Percentiles rank a stretch among this genome's conserved stretches.
Evolutionary conservation across 1,140 invertebrate species (phyloP).

Genomic region (Lordiphosa mommai): DNA sequence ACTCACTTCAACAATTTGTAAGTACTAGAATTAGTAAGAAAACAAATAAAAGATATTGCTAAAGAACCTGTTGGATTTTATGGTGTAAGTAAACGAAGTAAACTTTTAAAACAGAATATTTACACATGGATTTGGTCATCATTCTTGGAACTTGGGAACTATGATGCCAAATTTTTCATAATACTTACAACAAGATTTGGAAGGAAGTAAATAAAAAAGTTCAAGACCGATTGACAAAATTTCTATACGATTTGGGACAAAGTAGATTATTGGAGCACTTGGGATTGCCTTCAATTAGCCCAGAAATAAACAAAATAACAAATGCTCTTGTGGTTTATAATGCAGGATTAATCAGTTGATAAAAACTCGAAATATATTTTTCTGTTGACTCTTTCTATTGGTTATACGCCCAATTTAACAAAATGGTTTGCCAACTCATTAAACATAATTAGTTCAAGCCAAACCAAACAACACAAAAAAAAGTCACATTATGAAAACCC

Average conservation of each 20-base stretch:
- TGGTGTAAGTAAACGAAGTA: not conserved
- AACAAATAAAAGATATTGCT: not conserved
- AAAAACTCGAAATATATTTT: too few species aligned
- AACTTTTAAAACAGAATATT: conserved; percentile 15
- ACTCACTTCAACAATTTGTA: conserved; percentile 3
- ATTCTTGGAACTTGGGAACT: too few species aligned
- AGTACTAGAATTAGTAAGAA: conserved; percentile 10
- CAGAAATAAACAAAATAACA: too few species aligned
- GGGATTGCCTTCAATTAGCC: too few species aligned
- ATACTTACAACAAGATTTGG: too few species aligned
- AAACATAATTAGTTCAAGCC: conserved; percentile 35
- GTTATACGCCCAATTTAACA: not conserved
- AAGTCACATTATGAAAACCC: conserved; percentile 28
- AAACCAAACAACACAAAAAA: conserved; percentile 1
- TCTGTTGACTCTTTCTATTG: not conserved
- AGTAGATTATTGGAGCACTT: too few species aligned
- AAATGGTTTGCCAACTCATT: conserved; percentile 47
- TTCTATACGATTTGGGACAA: too few species aligned
- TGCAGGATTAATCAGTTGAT: too few species aligned
- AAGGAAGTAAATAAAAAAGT: too few species aligned
- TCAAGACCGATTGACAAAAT: too few species aligned
- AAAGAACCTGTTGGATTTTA: conserved; percentile 3
- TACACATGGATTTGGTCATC: conserved; percentile 23
- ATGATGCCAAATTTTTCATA: too few species aligned
- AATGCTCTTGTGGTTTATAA: too few species aligned